A percentile compares a stretch with the other conserved stretches of the same genome.
Conservation (phyloP, 2,888 invertebrate species). For the Drosophila merina region DNA sequence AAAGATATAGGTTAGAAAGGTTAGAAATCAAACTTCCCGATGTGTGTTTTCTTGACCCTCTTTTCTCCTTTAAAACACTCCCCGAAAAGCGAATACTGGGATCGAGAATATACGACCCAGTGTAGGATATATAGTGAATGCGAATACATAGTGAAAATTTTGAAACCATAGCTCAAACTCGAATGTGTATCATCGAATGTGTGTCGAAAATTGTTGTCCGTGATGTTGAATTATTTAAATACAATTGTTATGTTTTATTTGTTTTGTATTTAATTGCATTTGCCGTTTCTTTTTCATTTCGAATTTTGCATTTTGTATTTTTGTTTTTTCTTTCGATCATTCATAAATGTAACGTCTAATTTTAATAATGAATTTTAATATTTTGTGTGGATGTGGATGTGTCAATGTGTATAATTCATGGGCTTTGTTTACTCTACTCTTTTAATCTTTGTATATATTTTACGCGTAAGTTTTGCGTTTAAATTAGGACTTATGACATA, state of each 20-base stretch:
- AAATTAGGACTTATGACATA: slow-evolving; percentile 77
- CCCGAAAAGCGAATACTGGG: slow-evolving; percentile 5
- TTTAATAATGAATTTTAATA: slow-evolving; percentile 71
- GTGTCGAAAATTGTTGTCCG: slow-evolving; percentile 54
- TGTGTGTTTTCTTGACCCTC: slow-evolving; percentile 19
- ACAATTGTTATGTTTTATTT: slow-evolving; percentile 62
- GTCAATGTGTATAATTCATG: slow-evolving; percentile 29
- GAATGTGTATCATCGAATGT: slow-evolving; percentile 38
- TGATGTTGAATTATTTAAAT: slow-evolving; percentile 70
- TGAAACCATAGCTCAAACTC: slow-evolving; percentile 58
- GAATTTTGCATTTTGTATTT: slow-evolving; percentile 48
- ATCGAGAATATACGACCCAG: background rate
- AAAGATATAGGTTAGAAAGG: slow-evolving; percentile 46
- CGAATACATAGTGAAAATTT: slow-evolving; percentile 14
- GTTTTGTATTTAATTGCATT: slow-evolving; percentile 70
- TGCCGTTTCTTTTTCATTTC: slow-evolving; percentile 54
- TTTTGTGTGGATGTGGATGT: slow-evolving; percentile 37
- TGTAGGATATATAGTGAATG: slow-evolving; percentile 25
- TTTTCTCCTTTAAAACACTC: slow-evolving; percentile 1
- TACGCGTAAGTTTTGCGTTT: slow-evolving; percentile 51
- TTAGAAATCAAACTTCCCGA: slow-evolving; percentile 65
- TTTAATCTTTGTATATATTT: slow-evolving; percentile 22
- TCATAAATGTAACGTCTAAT: slow-evolving; percentile 81
- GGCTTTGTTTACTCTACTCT: slow-evolving; percentile 37
- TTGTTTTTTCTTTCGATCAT: slow-evolving; percentile 62